These are phyloP conservation scores for Maconellicoccus hirsutus DNA, from an alignment of 1,140 invertebrate genomes.

Conservation along the genomic window DNA sequence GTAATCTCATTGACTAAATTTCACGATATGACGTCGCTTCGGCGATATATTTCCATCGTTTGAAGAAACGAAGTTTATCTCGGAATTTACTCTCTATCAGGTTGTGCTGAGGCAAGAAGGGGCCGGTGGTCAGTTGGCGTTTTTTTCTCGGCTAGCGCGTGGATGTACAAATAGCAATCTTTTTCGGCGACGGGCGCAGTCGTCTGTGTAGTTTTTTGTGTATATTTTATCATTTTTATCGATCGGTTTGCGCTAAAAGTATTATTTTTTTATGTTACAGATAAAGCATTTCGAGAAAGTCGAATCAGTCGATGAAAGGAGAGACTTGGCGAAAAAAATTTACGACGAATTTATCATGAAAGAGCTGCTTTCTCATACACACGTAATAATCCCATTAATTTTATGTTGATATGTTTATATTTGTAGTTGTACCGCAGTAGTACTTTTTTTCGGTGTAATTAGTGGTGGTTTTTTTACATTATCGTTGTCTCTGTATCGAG, in stretches of 20 bases:
- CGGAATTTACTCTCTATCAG: no score
- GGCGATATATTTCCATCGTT: no score
- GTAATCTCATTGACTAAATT: no score
- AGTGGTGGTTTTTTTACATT: no score
- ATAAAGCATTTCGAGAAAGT: slow-evolving; percentile 98
- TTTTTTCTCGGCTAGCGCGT: no score
- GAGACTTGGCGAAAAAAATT: slow-evolving; percentile 88
- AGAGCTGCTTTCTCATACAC: slow-evolving; percentile 93
- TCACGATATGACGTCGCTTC: no score
- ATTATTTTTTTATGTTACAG: slow-evolving; percentile 44
- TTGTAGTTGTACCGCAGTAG: no score
- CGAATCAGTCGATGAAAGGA: slow-evolving; percentile 89
- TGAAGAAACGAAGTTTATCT: no score
- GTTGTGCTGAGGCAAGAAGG: no score
- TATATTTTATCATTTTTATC: neutral
- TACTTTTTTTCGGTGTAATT: no score
- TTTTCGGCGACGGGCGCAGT: neutral
- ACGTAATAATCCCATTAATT: slow-evolving; percentile 57
- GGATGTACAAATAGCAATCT: neutral
- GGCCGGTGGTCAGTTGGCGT: no score
- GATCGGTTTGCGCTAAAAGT: neutral
- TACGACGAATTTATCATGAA: slow-evolving; percentile 99
- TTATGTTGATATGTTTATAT: neutral
- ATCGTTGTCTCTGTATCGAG: no score
- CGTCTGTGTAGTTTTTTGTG: neutral